Evolutionary conservation across 53 echinoderm and acorn worm species (phyloP).

Genomic region (Zoroaster sp.): DNA sequence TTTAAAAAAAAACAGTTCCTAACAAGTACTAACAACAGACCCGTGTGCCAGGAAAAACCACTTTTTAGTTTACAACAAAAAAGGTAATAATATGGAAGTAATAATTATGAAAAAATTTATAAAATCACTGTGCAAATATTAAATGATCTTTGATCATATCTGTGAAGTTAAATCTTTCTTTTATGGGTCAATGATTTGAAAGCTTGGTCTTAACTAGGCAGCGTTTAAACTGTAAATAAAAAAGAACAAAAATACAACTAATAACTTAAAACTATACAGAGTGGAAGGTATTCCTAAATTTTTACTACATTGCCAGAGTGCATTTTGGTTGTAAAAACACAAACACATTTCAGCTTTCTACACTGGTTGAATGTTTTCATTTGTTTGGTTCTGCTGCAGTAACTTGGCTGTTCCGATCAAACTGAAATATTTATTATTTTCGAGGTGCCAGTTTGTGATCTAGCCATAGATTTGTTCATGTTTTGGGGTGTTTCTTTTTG

Average conservation of each 20-base stretch:
- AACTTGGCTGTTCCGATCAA: too few relatives aligned
- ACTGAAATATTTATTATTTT: too few relatives aligned
- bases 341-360: neutral
- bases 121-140: neutral
- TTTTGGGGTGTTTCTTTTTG: too few relatives aligned
- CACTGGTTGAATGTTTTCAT: too few relatives aligned
- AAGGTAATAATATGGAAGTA: neutral
- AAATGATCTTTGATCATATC: neutral
- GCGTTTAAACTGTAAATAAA: neutral
- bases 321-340: neutral
- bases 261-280: constrained; percentile 37
- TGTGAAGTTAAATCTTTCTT: neutral
- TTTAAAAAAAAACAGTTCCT: neutral
- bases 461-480: too few relatives aligned
- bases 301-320: neutral
- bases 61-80: neutral
- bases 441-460: too few relatives aligned
- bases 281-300: neutral
- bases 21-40: neutral
- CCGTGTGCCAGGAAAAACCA: neutral
- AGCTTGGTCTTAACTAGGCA: neutral
- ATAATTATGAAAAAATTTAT: neutral
- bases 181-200: too few relatives aligned
- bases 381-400: too few relatives aligned
- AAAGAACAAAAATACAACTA: neutral